Percentiles rank a stretch among this genome's conserved stretches.
Evolutionary conservation across 2,797 vertebrate species (phyloP).

Genomic region (Moxostoma hubbsi): DNA sequence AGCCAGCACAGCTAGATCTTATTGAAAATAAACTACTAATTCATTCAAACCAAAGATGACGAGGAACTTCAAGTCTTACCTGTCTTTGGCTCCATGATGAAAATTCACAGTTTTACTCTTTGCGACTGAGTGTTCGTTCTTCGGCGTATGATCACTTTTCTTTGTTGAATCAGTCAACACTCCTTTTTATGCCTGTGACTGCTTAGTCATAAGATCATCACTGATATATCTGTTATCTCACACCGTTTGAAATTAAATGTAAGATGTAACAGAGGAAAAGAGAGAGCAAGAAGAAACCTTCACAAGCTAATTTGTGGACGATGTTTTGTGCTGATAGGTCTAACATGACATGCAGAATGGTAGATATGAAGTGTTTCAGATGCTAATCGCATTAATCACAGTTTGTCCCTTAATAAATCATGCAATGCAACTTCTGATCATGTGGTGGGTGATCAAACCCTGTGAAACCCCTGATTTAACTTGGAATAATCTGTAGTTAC

Average conservation of each 20-base stretch:
- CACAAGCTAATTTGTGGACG: not conserved
- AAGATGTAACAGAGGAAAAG: not conserved
- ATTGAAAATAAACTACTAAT: not conserved
- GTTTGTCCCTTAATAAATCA: not conserved
- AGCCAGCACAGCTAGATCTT: not conserved
- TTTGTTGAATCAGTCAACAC: not conserved
- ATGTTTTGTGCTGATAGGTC: not conserved
- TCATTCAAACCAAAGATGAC: not conserved
- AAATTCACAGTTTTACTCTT: not conserved
- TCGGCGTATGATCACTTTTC: not conserved
- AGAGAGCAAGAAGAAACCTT: not conserved
- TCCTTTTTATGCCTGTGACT: constrained; percentile 1
- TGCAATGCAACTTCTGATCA: not conserved
- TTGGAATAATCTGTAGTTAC: not conserved
- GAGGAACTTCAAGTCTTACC: not conserved
- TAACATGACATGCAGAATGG: not conserved
- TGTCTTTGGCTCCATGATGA: constrained; percentile 15
- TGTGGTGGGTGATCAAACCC: not conserved
- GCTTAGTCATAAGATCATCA: constrained; percentile 30
- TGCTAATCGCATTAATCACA: not conserved
- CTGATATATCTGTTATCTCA: not conserved
- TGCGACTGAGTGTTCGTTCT: not conserved
- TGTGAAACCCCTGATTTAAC: not conserved
- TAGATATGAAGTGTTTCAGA: not conserved
- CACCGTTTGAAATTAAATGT: not conserved